These are phyloP conservation scores for Apis florea DNA, from an alignment of 1,140 invertebrate species.

Conservation along the genomic window DNA sequence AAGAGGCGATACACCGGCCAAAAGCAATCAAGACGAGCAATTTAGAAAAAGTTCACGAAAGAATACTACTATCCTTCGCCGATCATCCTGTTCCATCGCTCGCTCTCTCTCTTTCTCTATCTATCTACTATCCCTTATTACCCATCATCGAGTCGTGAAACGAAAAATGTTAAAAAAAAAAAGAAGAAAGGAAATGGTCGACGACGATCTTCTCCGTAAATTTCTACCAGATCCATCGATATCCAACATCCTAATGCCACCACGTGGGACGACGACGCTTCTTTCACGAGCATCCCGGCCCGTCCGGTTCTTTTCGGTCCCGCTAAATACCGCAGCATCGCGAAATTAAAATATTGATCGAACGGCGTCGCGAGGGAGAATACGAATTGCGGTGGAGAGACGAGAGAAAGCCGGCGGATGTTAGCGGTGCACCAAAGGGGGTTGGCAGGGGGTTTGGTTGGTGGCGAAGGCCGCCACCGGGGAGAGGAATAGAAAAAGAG, in stretches of 20 bases:
- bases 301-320: constrained; percentile 69
- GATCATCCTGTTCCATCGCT: no score
- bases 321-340: constrained; percentile 80
- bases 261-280: not conserved
- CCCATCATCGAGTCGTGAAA: not conserved
- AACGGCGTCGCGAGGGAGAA: constrained; percentile 72
- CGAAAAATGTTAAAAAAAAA: not conserved
- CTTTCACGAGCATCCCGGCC: constrained; percentile 26
- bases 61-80: not conserved
- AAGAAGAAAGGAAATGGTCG: not conserved
- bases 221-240: constrained; percentile 64
- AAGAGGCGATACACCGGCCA: no score
- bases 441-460: constrained; percentile 37
- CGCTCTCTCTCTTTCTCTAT: no score
- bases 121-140: no score
- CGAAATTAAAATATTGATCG: constrained; percentile 81
- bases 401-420: constrained; percentile 45
- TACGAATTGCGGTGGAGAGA: constrained; percentile 76
- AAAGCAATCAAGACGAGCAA: no score
- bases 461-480: constrained; percentile 4
- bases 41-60: no score
- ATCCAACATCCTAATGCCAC: no score
- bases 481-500: not conserved
- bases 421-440: not conserved
- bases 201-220: constrained; percentile 29